Base-by-base conservation (phyloP, 1,140 invertebrate genomes). In the Drosophila albomicans region DNA sequence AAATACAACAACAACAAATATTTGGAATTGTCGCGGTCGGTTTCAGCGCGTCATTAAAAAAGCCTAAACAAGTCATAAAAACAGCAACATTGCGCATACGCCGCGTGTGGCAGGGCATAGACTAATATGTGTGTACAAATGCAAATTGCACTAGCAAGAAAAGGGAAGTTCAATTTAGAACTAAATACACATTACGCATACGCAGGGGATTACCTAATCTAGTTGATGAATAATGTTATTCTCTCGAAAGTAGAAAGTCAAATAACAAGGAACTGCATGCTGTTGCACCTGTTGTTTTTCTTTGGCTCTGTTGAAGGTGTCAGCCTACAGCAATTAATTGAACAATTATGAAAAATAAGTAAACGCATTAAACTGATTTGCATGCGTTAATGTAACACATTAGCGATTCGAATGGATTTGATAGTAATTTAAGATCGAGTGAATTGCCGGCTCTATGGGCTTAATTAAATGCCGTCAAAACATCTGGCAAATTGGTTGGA, bases 331-430 rank as follows among this genome's bases (percentile, higher is more conserved):
- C 46, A 35, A 41, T 16, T 70, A 15, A 59, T 38, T 30, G 61
- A 51, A 10, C 63, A 59, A 71, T 52, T 59, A 61, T 63, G 61
- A 86, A 86, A 38, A 38, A 38, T 8, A 38, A 38, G 2, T 10
- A 32, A 76, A 82, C 79, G 65, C 67, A 86, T 79, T 86, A 73
- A 79, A 45, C 65, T 79, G 65, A 84, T 88, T 84, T 88, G 73
- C 84, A 87, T 87, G 79, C 77, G 77, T 87, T 82, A 87, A 68
- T 79, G 65, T 71, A 79, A 81, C 79, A 82, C 65, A 82, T 82
- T 87, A 82, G 32, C 63, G 54, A 76, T 10, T 64, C 57, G 15
- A 32, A 32, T 46, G 35, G 45, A 67, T 32, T 38, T 46, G 20
- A 54, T 30, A 28, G n/a, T 15, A 38, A 15, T 25, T 43, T 41